Evolutionary conservation across 2,888 invertebrate genomes (phyloP).

Genomic region (Embidobia sp.): DNA sequence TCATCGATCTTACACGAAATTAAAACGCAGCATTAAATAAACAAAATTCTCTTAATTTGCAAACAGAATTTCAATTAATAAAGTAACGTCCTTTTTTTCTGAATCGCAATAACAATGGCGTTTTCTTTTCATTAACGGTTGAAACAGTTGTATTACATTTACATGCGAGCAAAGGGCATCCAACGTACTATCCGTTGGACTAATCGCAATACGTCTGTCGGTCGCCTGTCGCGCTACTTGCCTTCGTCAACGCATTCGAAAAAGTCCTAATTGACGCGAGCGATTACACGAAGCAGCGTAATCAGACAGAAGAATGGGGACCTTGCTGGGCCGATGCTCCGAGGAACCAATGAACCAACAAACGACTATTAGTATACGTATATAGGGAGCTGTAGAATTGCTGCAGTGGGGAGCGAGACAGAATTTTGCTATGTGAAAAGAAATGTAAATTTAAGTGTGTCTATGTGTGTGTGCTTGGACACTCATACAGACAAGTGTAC

Average conservation of each 20-base stretch:
- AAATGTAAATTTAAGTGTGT: too few species aligned
- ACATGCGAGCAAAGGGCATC: conserved; percentile 14
- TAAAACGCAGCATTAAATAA: too few species aligned
- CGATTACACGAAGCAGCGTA: conserved; percentile 55
- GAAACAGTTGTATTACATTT: conserved; percentile 18
- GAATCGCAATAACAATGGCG: too few species aligned
- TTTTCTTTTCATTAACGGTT: conserved; percentile 34
- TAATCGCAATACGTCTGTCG: conserved; percentile 48
- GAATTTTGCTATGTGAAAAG: conserved; percentile 10
- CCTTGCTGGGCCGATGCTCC: conserved; percentile 54
- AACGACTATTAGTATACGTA: conserved; percentile 16
- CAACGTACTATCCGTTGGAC: conserved; percentile 20
- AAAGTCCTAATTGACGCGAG: conserved; percentile 55
- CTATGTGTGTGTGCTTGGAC: too few species aligned
- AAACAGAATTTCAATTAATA: too few species aligned
- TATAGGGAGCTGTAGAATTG: conserved; percentile 25
- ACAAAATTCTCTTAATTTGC: too few species aligned
- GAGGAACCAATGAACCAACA: conserved; percentile 55
- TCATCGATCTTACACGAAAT: too few species aligned
- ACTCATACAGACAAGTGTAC: too few species aligned
- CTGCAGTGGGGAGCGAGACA: conserved; percentile 19
- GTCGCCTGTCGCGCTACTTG: conserved; percentile 41
- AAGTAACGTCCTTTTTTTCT: too few species aligned
- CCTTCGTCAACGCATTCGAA: conserved; percentile 49
- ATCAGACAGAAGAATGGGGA: conserved; percentile 55